phyloP scores from a whole-genome alignment of 1,140 invertebrate genomes.

The Phymorhynchus buccinoides region DNA sequence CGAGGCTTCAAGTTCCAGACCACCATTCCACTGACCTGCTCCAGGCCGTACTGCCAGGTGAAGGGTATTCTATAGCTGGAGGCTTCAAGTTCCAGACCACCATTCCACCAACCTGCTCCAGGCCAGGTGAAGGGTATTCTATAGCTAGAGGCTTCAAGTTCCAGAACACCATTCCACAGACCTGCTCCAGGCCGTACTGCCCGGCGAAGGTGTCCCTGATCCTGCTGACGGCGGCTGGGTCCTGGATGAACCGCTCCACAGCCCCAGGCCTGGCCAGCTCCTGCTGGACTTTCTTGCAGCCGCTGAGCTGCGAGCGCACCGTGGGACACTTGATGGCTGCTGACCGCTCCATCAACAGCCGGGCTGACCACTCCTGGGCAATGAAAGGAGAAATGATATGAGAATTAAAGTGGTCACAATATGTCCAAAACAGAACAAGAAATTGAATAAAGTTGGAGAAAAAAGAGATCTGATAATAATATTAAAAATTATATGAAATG shows the following conservation, averaged over 20 bases:
- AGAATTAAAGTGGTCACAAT: too few relatives aligned
- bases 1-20: too few relatives aligned
- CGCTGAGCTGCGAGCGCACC: slow-evolving; percentile 83
- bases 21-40: too few relatives aligned
- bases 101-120: too few relatives aligned
- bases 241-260: slow-evolving; percentile 81
- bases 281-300: slow-evolving; percentile 85
- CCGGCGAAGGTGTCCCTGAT: slow-evolving; percentile 90
- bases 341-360: slow-evolving; percentile 89
- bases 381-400: neutral
- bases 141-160: too few relatives aligned
- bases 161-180: too few relatives aligned
- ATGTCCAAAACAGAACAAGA: neutral
- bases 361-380: slow-evolving; percentile 85
- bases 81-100: too few relatives aligned
- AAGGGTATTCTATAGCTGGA: too few relatives aligned
- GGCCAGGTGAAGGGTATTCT: too few relatives aligned
- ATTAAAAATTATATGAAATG: too few relatives aligned
- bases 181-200: slow-evolving; percentile 87
- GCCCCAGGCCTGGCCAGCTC: slow-evolving; percentile 82
- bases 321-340: slow-evolving; percentile 95
- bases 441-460: neutral
- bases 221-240: slow-evolving; percentile 76
- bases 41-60: too few relatives aligned
- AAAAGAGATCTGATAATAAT: neutral